Conservation (phyloP, 37 sponge, comb jelly and placozoan species). For the Chondrosia reniformis region DNA sequence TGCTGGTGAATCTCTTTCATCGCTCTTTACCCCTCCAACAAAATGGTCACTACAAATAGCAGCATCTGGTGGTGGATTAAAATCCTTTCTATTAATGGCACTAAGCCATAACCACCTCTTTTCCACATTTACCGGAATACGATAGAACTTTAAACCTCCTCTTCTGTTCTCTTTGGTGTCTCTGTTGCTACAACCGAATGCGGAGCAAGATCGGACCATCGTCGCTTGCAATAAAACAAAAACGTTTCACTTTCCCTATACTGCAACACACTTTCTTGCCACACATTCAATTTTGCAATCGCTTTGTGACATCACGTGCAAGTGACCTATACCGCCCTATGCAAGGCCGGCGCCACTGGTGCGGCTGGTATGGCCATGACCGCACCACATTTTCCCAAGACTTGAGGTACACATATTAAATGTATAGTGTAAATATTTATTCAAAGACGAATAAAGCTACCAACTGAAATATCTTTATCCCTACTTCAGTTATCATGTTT, state of each 20-base stretch:
- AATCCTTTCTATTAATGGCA: constrained; percentile 19
- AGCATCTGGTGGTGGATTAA: not conserved
- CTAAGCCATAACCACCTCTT: constrained; percentile 6
- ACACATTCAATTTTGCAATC: not conserved
- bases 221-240: too few species aligned
- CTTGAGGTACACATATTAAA: too few species aligned
- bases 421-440: too few species aligned
- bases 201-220: constrained; percentile 12
- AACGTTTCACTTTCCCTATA: not conserved
- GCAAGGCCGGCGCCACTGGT: too few species aligned
- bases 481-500: too few species aligned
- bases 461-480: too few species aligned
- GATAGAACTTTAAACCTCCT: constrained; percentile 1
- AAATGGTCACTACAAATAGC: constrained; percentile 20
- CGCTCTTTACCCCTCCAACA: constrained; percentile 10
- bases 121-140: not conserved
- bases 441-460: too few species aligned
- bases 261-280: not conserved
- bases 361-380: too few species aligned
- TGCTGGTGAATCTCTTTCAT: constrained; percentile 7
- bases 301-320: not conserved
- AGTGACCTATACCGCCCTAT: not conserved
- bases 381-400: too few species aligned
- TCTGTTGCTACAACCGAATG: not conserved
- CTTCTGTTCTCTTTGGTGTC: constrained; percentile 1